A percentile compares a stretch with the other conserved stretches of the same genome.
Conservation (phyloP, 2,113 vertebrate species). For the Oncorhynchus keta region DNA sequence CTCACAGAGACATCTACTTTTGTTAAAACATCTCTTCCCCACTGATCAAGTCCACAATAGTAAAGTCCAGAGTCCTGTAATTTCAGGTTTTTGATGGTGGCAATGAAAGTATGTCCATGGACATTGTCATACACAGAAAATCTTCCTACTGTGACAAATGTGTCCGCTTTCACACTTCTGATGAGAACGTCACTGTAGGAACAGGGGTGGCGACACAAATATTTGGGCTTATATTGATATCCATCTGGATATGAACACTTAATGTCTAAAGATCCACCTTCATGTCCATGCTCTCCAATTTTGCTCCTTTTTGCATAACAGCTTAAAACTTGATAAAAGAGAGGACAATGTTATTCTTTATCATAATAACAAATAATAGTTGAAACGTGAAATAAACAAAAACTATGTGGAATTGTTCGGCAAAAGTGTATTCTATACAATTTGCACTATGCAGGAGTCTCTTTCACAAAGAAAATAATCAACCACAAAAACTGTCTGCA, state of each 20-base stretch:
- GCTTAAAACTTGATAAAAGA: conserved; percentile 22
- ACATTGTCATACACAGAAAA: background rate
- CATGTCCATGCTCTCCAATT: conserved; percentile 19
- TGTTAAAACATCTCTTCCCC: background rate
- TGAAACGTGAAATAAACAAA: background rate
- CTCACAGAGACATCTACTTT: conserved; percentile 26
- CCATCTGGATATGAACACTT: conserved; percentile 22
- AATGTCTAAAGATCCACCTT: conserved; percentile 25
- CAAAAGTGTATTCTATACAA: background rate
- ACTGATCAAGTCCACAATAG: conserved; percentile 40
- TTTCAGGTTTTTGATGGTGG: conserved; percentile 29
- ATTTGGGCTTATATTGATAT: conserved; percentile 21
- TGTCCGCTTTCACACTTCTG: background rate
- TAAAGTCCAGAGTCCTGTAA: conserved; percentile 39
- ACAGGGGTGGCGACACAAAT: conserved; percentile 39
- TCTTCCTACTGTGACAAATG: conserved; percentile 8
- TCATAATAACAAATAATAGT: background rate
- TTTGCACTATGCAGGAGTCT: background rate
- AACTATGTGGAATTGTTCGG: background rate
- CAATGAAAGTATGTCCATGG: background rate
- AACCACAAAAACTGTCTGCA: background rate
- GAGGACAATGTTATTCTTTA: background rate
- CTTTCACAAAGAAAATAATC: background rate
- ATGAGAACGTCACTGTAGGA: conserved; percentile 9
- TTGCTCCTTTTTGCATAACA: background rate